These are phyloP conservation scores for Scrobipalpa atriplicella DNA, from an alignment of 2,888 invertebrate genomes.

Conservation along the genomic window DNA sequence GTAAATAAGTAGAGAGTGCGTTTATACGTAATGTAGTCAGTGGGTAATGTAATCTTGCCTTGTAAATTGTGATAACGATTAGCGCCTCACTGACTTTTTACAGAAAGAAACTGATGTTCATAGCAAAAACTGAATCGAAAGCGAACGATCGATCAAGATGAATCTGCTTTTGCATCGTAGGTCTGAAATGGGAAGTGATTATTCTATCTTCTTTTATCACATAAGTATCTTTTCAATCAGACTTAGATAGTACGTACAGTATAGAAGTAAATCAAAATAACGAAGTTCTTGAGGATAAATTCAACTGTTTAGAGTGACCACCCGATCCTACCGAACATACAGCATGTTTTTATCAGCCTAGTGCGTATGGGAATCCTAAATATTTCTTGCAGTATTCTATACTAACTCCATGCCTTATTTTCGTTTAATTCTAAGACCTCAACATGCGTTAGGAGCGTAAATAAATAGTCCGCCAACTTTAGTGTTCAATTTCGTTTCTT, in stretches of 20 bases:
- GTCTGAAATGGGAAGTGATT: conserved; percentile 9
- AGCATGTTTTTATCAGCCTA: no score
- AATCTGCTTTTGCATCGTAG: not conserved
- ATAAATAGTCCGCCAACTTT: not conserved
- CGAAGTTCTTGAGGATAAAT: no score
- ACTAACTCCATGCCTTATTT: no score
- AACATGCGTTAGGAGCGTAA: no score
- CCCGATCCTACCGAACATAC: no score
- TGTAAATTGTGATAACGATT: conserved; percentile 19
- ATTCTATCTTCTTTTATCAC: not conserved
- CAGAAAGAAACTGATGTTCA: conserved; percentile 8
- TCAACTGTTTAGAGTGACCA: no score
- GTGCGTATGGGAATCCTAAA: no score
- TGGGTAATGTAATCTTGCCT: not conserved
- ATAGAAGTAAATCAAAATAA: no score
- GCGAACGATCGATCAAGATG: not conserved
- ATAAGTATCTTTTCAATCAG: not conserved
- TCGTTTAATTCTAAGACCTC: no score
- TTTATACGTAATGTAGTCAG: not conserved
- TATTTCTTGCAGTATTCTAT: no score
- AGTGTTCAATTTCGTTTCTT: not conserved
- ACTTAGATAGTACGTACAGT: no score
- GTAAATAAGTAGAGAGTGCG: conserved; percentile 7
- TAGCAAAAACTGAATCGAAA: conserved; percentile 1
- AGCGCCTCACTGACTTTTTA: not conserved